A percentile compares a stretch with the other conserved stretches of the same genome.
Evolutionary conservation across 2,797 vertebrate genomes (phyloP).

Genomic region (Gymnodraco acuticeps): DNA sequence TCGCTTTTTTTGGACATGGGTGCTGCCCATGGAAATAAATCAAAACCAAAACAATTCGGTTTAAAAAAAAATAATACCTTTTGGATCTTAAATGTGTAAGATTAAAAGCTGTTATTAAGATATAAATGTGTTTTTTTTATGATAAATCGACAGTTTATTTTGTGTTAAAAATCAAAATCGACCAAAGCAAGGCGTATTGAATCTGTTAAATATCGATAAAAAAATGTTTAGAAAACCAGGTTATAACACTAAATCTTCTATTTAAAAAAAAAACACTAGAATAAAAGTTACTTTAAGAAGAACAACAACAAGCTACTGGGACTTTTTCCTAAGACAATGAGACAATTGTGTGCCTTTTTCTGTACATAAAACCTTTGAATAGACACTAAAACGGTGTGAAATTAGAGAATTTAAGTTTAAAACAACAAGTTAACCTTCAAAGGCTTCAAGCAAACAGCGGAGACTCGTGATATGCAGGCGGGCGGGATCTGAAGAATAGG

Average conservation of each 20-base stretch:
- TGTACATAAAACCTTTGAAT: accelerated
- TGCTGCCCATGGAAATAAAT: slow-evolving; percentile 57
- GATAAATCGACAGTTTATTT: background rate
- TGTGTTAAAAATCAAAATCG: slow-evolving; percentile 1
- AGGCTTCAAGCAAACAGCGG: slow-evolving; percentile 46
- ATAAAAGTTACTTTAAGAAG: slow-evolving; percentile 44
- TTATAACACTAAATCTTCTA: background rate
- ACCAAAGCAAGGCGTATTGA: slow-evolving; percentile 1
- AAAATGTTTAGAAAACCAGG: background rate
- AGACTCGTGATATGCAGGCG: slow-evolving; percentile 75
- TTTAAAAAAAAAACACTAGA: slow-evolving; percentile 10
- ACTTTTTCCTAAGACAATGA: slow-evolving; percentile 15
- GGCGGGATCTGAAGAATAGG: slow-evolving; percentile 61
- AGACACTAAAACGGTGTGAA: background rate
- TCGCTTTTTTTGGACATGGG: slow-evolving; percentile 44
- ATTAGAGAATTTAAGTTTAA: background rate
- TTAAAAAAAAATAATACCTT: slow-evolving; percentile 14
- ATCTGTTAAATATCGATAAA: slow-evolving; percentile 23
- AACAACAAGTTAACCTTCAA: slow-evolving; percentile 58
- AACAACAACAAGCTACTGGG: slow-evolving; percentile 10
- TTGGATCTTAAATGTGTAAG: too few species aligned
- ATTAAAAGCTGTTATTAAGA: background rate
- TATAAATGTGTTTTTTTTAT: background rate
- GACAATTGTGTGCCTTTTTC: too few species aligned
- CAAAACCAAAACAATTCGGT: slow-evolving; percentile 50